Evolutionary conservation across 1,140 invertebrate genomes (phyloP).

Genomic region (Neotoxoptera formosana): DNA sequence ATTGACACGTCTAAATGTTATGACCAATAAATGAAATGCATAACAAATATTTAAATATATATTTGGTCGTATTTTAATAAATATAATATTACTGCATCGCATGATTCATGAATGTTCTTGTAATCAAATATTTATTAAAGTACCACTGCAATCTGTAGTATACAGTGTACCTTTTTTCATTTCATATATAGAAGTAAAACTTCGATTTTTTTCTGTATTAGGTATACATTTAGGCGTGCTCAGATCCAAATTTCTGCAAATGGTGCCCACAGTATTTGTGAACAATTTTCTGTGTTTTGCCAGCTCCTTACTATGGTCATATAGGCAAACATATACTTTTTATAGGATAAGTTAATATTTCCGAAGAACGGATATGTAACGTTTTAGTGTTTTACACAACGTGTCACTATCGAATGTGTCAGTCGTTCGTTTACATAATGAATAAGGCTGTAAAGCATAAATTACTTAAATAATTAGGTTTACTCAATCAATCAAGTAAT

Average conservation of each 20-base stretch:
- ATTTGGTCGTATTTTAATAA: too few relatives aligned
- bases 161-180: too few relatives aligned
- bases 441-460: not conserved
- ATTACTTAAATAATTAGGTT: not conserved
- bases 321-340: not conserved
- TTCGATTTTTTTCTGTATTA: too few relatives aligned
- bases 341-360: not conserved
- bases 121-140: too few relatives aligned
- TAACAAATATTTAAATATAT: too few relatives aligned
- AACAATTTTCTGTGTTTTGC: not conserved
- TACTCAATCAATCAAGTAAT: not conserved
- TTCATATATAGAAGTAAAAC: too few relatives aligned
- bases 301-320: not conserved
- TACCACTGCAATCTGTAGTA: too few relatives aligned
- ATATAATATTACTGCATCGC: too few relatives aligned
- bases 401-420: not conserved
- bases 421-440: not conserved
- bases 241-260: too few relatives aligned
- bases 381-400: not conserved
- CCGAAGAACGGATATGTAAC: not conserved
- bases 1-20: not conserved
- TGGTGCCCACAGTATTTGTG: too few relatives aligned
- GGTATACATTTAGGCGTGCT: too few relatives aligned
- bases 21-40: not conserved
- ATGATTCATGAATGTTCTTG: too few relatives aligned